These are phyloP conservation scores for Lacanobia oleracea DNA, from an alignment of 2,888 invertebrate species.

Conservation along the genomic window DNA sequence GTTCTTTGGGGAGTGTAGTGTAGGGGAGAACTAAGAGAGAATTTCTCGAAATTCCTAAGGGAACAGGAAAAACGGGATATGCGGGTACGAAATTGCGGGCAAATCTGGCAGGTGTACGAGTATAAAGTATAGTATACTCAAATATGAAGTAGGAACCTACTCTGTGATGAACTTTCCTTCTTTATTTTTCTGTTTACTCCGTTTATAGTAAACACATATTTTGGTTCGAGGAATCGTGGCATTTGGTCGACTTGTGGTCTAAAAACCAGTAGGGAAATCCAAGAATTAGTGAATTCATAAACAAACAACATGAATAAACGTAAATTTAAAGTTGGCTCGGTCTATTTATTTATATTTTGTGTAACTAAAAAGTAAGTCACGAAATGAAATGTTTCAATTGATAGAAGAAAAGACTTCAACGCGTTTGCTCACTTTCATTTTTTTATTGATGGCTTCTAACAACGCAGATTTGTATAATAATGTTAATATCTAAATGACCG, in stretches of 20 bases:
- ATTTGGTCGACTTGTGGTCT: background rate
- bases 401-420: slow-evolving; percentile 53
- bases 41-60: too few species aligned
- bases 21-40: too few species aligned
- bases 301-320: background rate
- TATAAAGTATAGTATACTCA: background rate
- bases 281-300: background rate
- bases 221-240: background rate
- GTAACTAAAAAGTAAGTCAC: too few species aligned
- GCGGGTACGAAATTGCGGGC: too few species aligned
- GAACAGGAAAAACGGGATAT: too few species aligned
- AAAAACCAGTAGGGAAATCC: background rate
- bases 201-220: background rate
- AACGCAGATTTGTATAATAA: too few species aligned
- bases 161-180: background rate
- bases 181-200: background rate
- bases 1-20: too few species aligned
- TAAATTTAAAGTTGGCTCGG: too few species aligned
- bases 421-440: slow-evolving; percentile 3
- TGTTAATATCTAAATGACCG: background rate
- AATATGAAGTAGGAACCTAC: background rate
- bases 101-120: too few species aligned
- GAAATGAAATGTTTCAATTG: background rate
- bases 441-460: background rate
- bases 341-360: too few species aligned